phyloP scores from a whole-genome alignment of 2,797 vertebrate species.

The Cyclura pinguis region DNA sequence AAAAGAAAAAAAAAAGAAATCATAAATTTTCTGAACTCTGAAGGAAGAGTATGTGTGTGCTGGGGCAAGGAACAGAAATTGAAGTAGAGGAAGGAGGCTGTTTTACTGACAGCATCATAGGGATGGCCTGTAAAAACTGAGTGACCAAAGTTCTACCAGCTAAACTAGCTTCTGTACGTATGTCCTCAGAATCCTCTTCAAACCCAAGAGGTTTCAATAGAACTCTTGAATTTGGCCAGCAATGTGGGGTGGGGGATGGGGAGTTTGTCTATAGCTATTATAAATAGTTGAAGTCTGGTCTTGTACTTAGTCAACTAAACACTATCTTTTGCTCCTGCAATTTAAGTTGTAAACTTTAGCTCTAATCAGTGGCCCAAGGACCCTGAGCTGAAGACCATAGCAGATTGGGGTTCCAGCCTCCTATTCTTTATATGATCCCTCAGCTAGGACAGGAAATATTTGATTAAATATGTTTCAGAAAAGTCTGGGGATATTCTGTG shows the following conservation, averaged over 20 bases:
- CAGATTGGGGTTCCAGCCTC: neutral
- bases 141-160: neutral
- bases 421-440: no score
- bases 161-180: no score
- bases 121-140: neutral
- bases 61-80: neutral
- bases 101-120: neutral
- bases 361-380: neutral
- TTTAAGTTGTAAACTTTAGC: no score
- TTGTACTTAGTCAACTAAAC: neutral
- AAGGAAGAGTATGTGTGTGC: no score
- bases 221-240: neutral
- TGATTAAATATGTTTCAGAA: no score
- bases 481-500: no score
- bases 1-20: no score
- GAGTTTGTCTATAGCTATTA: neutral
- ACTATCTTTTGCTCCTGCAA: neutral
- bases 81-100: neutral
- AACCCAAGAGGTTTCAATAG: neutral
- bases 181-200: neutral
- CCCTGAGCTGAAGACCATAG: neutral
- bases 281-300: neutral
- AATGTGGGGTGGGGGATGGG: neutral
- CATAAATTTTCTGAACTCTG: neutral
- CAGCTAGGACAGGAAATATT: no score